Evolutionary conservation across 2,113 vertebrate genomes (phyloP).

Genomic region (Dermatemys mawii): DNA sequence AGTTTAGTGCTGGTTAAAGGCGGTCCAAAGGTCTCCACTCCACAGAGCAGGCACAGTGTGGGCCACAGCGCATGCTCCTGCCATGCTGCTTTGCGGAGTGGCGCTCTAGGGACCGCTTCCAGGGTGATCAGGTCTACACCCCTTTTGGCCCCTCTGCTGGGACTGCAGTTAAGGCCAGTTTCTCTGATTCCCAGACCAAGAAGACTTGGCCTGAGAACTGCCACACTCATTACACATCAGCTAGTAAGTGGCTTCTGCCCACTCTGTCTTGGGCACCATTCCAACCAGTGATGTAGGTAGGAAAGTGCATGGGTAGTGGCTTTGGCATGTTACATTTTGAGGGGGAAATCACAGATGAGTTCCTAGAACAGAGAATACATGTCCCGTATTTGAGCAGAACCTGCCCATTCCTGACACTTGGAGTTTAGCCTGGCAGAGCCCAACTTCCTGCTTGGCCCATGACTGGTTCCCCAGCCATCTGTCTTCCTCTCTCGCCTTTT

Average conservation of each 20-base stretch:
- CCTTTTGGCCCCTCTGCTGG: not conserved
- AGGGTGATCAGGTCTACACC: too few species aligned
- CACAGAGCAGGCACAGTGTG: not conserved
- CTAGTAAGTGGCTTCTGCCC: not conserved
- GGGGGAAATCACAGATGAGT: not conserved
- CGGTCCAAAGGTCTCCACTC: not conserved
- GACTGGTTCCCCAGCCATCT: not conserved
- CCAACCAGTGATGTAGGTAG: not conserved
- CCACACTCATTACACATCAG: not conserved
- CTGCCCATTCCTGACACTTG: not conserved
- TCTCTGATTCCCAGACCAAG: too few species aligned
- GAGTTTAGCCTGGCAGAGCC: not conserved
- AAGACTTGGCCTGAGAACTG: not conserved
- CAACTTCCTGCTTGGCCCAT: not conserved
- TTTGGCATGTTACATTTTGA: not conserved
- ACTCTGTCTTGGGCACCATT: not conserved
- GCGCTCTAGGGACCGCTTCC: not conserved
- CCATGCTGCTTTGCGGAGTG: not conserved
- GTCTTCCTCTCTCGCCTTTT: not conserved
- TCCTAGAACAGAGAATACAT: not conserved
- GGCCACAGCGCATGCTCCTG: not conserved
- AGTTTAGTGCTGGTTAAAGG: not conserved
- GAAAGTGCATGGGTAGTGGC: not conserved
- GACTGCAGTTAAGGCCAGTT: not conserved
- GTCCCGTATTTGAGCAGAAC: not conserved